A percentile compares a stretch with the other conserved stretches of the same genome.
These are phyloP conservation scores for Carcina quercana DNA, from an alignment of 2,888 invertebrate genomes.

Conservation along the genomic window DNA sequence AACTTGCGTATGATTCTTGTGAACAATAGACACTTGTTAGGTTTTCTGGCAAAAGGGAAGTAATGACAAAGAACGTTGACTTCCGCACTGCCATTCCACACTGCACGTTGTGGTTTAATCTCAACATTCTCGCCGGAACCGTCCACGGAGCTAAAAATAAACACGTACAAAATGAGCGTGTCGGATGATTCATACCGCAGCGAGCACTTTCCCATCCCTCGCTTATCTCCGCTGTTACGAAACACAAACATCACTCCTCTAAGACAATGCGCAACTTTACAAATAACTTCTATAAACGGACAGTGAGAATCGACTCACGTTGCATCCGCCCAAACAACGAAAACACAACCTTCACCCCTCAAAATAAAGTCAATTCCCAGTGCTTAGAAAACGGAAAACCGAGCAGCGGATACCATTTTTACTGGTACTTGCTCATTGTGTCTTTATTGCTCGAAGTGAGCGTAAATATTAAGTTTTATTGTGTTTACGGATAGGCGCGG, in stretches of 20 bases:
- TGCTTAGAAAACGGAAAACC: slow-evolving; percentile 21
- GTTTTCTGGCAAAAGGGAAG: too few species aligned
- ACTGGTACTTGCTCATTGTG: slow-evolving; percentile 61
- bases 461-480: slow-evolving; percentile 70
- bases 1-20: too few species aligned
- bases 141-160: slow-evolving; percentile 51
- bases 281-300: slow-evolving; percentile 51
- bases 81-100: too few species aligned
- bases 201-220: slow-evolving; percentile 38
- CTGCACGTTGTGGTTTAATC: too few species aligned
- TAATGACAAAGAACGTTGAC: too few species aligned
- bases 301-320: slow-evolving; percentile 30
- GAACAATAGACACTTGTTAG: too few species aligned
- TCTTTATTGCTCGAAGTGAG: slow-evolving; percentile 59
- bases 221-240: slow-evolving; percentile 46
- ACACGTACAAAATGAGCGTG: slow-evolving; percentile 27
- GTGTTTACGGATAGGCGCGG: slow-evolving; percentile 63
- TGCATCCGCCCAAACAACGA: slow-evolving; percentile 2
- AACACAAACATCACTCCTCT: slow-evolving; percentile 51
- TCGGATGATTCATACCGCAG: slow-evolving; percentile 25
- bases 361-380: slow-evolving; percentile 20
- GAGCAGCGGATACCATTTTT: slow-evolving; percentile 38
- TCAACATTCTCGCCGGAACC: too few species aligned
- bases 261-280: slow-evolving; percentile 61
- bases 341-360: slow-evolving; percentile 20